Percentiles rank a stretch among this genome's conserved stretches.
Evolutionary conservation across 2,113 vertebrate species (phyloP).

Genomic region (Cervus canadensis): DNA sequence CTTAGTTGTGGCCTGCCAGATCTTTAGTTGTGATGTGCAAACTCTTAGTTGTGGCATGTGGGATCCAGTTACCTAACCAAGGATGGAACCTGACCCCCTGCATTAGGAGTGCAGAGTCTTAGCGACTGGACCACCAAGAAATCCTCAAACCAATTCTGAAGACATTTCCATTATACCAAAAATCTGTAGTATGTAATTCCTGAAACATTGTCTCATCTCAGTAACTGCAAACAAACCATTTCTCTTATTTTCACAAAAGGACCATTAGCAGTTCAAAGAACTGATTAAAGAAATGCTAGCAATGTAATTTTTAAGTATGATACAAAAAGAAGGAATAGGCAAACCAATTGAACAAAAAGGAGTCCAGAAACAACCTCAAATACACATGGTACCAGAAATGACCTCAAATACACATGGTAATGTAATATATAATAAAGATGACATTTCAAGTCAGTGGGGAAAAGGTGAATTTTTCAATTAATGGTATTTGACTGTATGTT

Average conservation of each 20-base stretch:
- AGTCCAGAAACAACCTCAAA: background rate
- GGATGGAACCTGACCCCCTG: background rate
- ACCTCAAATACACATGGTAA: background rate
- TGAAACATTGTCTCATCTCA: background rate
- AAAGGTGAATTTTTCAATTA: background rate
- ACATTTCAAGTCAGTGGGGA: background rate
- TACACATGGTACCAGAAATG: background rate
- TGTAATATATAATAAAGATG: background rate
- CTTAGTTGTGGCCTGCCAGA: background rate
- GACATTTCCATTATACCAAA: background rate
- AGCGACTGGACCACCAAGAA: background rate
- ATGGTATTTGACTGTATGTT: background rate
- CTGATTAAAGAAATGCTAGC: background rate
- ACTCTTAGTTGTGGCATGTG: background rate
- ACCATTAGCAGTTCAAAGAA: background rate
- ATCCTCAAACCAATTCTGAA: background rate
- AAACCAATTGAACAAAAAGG: background rate
- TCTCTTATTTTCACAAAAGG: background rate
- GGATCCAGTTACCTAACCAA: background rate
- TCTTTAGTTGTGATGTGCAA: background rate
- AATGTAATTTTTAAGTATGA: conserved; percentile 19
- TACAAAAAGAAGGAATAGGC: background rate
- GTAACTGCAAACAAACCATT: background rate
- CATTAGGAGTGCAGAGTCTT: background rate
- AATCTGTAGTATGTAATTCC: background rate